Conservation (phyloP, 1,140 invertebrate genomes). For the Mizuhopecten yessoensis region DNA sequence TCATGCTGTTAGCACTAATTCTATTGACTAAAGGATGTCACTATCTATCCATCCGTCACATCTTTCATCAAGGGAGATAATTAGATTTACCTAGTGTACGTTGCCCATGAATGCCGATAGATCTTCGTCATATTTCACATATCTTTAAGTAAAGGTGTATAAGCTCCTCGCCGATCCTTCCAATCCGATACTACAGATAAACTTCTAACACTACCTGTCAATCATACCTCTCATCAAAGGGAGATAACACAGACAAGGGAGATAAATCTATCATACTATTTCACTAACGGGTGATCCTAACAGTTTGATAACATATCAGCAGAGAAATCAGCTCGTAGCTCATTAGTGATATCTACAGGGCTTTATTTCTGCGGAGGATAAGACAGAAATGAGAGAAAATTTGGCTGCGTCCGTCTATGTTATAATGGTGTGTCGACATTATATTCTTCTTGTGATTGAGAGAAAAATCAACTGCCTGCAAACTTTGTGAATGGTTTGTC, state of each 20-base stretch:
- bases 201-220: not conserved
- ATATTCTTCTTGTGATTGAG: too few relatives aligned
- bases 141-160: not conserved
- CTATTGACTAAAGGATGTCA: not conserved
- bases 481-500: too few relatives aligned
- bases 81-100: not conserved
- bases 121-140: not conserved
- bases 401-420: not conserved
- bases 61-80: not conserved
- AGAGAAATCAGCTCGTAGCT: not conserved
- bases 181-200: not conserved
- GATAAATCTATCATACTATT: not conserved
- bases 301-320: not conserved
- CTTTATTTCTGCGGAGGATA: not conserved
- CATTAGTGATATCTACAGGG: not conserved
- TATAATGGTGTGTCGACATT: too few relatives aligned
- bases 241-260: not conserved
- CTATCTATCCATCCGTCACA: not conserved
- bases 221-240: not conserved
- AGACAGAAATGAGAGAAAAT: not conserved
- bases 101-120: not conserved
- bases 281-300: not conserved
- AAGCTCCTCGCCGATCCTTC: not conserved
- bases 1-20: too few relatives aligned
- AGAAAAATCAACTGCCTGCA: too few relatives aligned